Conservation (phyloP, 1,140 invertebrate genomes). For the Aculops lycopersici region DNA sequence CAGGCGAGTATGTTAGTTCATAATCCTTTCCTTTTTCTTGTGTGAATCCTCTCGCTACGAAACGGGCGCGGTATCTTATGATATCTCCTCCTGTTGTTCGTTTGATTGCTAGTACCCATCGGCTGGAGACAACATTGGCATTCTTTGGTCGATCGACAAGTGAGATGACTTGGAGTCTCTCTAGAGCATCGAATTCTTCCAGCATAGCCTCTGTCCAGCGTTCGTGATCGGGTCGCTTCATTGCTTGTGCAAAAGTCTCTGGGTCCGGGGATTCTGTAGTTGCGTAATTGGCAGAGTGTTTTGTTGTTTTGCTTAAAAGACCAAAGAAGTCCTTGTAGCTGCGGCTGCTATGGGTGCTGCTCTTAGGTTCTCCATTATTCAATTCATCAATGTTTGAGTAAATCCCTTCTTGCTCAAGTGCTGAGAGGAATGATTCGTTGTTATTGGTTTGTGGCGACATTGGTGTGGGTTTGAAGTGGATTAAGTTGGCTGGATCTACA, state of each 20-base stretch:
- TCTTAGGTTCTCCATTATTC: too few species aligned
- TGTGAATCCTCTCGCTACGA: constrained; percentile 16
- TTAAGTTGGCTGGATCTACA: too few species aligned
- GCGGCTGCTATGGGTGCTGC: too few species aligned
- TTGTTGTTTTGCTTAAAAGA: too few species aligned
- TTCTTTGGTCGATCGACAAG: constrained; percentile 11
- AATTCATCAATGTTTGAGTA: too few species aligned
- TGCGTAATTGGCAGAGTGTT: too few species aligned
- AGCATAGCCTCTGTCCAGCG: constrained; percentile 13
- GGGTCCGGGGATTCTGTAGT: too few species aligned
- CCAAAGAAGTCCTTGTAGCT: too few species aligned
- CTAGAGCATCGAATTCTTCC: constrained; percentile 14
- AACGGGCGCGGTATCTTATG: constrained; percentile 15
- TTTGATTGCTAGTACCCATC: constrained; percentile 14
- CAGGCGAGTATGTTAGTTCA: constrained; percentile 7
- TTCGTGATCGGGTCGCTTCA: background rate
- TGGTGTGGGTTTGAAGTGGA: too few species aligned
- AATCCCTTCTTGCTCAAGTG: too few species aligned
- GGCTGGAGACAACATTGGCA: constrained; percentile 11
- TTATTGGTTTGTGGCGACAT: too few species aligned
- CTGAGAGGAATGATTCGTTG: too few species aligned
- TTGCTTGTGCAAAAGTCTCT: background rate
- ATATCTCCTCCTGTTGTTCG: constrained; percentile 12
- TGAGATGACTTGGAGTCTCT: constrained; percentile 15
- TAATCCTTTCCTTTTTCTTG: constrained; percentile 17